A percentile compares a stretch with the other conserved stretches of the same genome.
Conservation (phyloP, 2,113 vertebrate species). For the Elaphurus davidianus region DNA sequence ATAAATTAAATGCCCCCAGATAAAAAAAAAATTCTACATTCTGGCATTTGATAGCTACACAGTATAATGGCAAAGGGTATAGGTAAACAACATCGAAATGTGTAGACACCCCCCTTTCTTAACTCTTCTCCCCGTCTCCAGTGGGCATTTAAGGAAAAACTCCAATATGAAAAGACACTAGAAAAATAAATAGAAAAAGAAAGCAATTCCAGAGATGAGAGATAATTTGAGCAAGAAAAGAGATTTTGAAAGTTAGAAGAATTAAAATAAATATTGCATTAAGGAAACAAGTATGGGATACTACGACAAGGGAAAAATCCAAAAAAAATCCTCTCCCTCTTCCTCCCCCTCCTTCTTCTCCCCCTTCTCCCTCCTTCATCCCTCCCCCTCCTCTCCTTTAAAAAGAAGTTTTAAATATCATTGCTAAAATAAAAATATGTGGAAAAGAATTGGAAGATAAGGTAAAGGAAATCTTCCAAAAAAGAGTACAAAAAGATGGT, state of each 20-base stretch:
- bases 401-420: background rate
- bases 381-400: background rate
- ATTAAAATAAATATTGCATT: background rate
- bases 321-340: background rate
- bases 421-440: background rate
- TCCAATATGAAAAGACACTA: background rate
- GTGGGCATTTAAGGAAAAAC: background rate
- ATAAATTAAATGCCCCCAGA: background rate
- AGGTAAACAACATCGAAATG: background rate
- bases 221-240: background rate
- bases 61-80: background rate
- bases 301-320: background rate
- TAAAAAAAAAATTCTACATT: background rate
- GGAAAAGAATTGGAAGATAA: background rate
- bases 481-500: background rate
- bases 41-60: background rate
- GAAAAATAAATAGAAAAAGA: background rate
- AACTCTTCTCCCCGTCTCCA: background rate
- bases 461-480: background rate
- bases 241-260: background rate
- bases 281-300: background rate
- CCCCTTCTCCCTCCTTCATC: too few species aligned
- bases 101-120: background rate
- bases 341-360: too few species aligned
- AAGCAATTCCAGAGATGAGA: background rate